Evolutionary conservation across 2,113 vertebrate genomes (phyloP).

Genomic region (Prinia subflava): DNA sequence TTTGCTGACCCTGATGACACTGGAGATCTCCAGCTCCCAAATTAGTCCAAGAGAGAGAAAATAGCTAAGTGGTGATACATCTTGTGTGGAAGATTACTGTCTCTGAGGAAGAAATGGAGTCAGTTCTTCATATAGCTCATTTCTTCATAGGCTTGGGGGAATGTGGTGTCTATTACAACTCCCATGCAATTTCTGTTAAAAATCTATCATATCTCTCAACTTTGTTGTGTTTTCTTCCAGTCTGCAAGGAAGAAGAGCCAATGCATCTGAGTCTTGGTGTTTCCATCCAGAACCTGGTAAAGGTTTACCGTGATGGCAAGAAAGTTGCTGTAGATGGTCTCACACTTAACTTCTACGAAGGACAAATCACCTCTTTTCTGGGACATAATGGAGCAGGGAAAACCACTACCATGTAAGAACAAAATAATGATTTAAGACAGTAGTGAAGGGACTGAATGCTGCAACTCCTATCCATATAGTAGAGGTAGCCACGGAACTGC

Average conservation of each 20-base stretch:
- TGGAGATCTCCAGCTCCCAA: neutral
- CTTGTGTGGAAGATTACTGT: neutral
- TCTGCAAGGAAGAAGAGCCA: slow-evolving; percentile 92
- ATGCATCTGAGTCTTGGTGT: slow-evolving; percentile 88
- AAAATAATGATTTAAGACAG: neutral
- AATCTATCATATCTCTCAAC: neutral
- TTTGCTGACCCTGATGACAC: neutral
- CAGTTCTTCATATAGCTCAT: neutral
- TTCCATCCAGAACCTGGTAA: slow-evolving; percentile 93
- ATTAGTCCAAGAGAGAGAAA: neutral
- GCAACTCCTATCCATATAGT: fast-evolving
- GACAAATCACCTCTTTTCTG: slow-evolving; percentile 96
- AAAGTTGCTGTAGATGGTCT: slow-evolving; percentile 94
- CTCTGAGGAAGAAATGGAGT: neutral
- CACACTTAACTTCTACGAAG: slow-evolving; percentile 94
- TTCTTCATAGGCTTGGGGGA: neutral
- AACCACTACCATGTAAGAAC: slow-evolving; percentile 95
- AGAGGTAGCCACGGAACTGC: neutral
- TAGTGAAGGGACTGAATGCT: neutral
- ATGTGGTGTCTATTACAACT: neutral
- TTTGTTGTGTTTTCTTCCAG: slow-evolving; percentile 60
- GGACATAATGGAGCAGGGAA: slow-evolving; percentile 98
- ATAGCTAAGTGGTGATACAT: neutral
- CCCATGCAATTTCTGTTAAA: neutral
- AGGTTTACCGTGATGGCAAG: slow-evolving; percentile 91